Evolutionary conservation across 1,140 invertebrate genomes (phyloP), one percentile per base, ranked within the genome.

Genomic region (Periplaneta americana): DNA sequence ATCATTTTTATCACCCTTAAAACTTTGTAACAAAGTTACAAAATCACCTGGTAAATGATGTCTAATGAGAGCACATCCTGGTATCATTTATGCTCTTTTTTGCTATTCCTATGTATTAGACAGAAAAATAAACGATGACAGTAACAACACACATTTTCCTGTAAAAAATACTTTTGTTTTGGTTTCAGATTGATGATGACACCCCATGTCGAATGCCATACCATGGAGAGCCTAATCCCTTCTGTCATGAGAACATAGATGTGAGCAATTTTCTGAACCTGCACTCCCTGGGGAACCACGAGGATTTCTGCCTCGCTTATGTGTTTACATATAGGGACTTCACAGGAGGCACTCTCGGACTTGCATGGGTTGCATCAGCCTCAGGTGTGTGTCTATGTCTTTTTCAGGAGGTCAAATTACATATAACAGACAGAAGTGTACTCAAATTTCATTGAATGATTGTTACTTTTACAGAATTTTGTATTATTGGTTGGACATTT

Each of bases 181-280:
- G 22, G 78, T 82, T 88, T 76, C 85, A 96, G 93, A 98, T 98
- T 85, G 97, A 98, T 88, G 96, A 98, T 87, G 95, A 97, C 86
- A 92, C 93, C 0, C 91, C 95, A 31, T 98, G 96, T 87, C 91
- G 91, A 80, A 87, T 87, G 18, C 89, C 91, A 32, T 92, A 90
- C 66, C 91, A 92, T 81, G 92, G 92, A 22, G 94, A 96, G 81
- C 90, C 93, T 80, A 98, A 98, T 90, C 96, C 96, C 77, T 99
- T 99, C 88, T 99, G 98, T 88, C 93, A 97, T 86, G 95, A 97
- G 86, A 99, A 99, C 87, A 98, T 99, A 85, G 98, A 99, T 88
- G 98, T 99, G 76, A 99, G 97, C 84, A 99, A 99, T 90, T 99
- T 99, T 89, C 91, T 99, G 66, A 99, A 99, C 90, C 91, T 99